Conservation (phyloP, 2,888 invertebrate genomes). For the Lasioglossum villosulum region DNA sequence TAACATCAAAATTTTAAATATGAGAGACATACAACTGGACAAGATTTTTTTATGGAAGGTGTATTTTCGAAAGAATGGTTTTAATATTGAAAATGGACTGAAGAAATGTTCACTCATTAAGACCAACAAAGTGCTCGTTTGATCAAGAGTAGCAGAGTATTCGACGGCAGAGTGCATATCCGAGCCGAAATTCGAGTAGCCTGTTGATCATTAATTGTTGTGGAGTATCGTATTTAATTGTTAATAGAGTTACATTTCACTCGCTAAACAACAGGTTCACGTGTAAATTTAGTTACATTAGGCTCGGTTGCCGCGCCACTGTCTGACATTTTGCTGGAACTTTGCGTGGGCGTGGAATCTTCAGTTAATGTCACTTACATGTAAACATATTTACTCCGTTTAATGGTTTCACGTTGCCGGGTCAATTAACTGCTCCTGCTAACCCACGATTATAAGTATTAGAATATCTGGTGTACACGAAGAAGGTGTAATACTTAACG, state of each 20-base stretch:
- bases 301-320: conserved; percentile 35
- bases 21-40: background rate
- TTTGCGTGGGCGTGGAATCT: conserved; percentile 28
- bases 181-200: conserved; percentile 17
- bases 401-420: background rate
- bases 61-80: too few species aligned
- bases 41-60: background rate
- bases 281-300: conserved; percentile 37
- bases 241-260: conserved; percentile 30
- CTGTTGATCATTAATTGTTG: conserved; percentile 21
- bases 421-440: background rate
- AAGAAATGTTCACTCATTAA: background rate
- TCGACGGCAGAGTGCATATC: background rate
- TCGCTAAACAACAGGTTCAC: conserved; percentile 29
- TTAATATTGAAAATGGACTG: background rate
- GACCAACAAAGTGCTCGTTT: background rate
- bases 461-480: background rate
- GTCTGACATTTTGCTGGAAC: conserved; percentile 37
- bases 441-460: background rate
- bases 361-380: conserved; percentile 38
- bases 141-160: background rate
- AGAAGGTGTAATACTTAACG: background rate
- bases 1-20: background rate
- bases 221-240: conserved; percentile 20
- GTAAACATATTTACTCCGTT: conserved; percentile 22